A percentile compares a stretch with the other conserved stretches of the same genome.
Evolutionary conservation across 2,888 invertebrate species (phyloP).

Genomic region (Mythimna impura): DNA sequence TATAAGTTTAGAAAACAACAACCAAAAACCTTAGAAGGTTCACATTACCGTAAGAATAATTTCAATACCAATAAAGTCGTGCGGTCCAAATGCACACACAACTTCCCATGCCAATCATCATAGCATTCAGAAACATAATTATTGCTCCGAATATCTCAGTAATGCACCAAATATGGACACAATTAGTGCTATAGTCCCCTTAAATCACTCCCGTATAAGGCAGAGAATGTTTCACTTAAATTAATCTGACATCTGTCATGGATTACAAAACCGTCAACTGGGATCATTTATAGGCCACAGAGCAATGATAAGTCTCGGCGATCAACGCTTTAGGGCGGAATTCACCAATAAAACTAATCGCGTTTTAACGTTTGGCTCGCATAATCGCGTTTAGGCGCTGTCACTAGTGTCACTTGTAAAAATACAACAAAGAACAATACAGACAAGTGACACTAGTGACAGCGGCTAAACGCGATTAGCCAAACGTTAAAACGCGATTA

Average conservation of each 20-base stretch:
- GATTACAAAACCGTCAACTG: constrained; percentile 31
- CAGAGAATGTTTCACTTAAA: constrained; percentile 33
- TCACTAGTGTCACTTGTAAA: no score
- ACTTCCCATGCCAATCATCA: not conserved
- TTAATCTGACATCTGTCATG: constrained; percentile 41
- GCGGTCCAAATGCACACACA: not conserved
- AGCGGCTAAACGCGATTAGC: no score
- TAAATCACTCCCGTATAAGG: constrained; percentile 21
- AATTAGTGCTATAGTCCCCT: constrained; percentile 34
- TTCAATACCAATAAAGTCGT: not conserved
- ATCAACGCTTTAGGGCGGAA: no score
- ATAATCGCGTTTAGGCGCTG: no score
- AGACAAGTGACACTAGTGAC: no score
- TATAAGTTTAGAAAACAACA: no score
- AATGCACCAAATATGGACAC: constrained; percentile 40
- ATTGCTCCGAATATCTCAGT: constrained; percentile 9
- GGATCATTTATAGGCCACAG: constrained; percentile 35
- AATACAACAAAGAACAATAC: no score
- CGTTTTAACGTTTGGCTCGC: no score
- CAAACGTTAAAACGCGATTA: no score
- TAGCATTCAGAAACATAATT: not conserved
- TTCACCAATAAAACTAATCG: no score
- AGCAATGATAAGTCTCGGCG: no score
- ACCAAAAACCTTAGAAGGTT: not conserved
- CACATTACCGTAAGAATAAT: not conserved